Conservation (phyloP, 2,797 vertebrate species). For the Chromis chromis region DNA sequence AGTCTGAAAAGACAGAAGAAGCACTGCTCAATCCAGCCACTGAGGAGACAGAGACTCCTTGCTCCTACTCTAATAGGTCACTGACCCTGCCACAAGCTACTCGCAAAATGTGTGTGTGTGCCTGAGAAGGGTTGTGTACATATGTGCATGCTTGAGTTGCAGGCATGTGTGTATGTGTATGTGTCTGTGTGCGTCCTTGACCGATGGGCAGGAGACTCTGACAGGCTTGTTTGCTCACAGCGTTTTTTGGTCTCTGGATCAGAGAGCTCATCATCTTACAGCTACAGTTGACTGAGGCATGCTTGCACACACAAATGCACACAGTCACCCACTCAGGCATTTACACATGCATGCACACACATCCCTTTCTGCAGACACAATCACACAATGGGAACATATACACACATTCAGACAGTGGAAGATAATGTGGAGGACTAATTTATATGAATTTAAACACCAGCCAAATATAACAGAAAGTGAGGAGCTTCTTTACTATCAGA, state of each 20-base stretch:
- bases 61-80: constrained; percentile 65
- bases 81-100: constrained; percentile 67
- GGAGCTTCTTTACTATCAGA: constrained; percentile 27
- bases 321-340: constrained; percentile 19
- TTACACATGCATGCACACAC: constrained; percentile 31
- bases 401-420: constrained; percentile 28
- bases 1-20: constrained; percentile 42
- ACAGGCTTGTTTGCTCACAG: constrained; percentile 72
- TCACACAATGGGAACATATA: constrained; percentile 22
- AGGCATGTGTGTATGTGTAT: not conserved
- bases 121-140: constrained; percentile 58
- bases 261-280: constrained; percentile 75
- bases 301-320: constrained; percentile 4
- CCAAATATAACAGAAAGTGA: constrained; percentile 35
- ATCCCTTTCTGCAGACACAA: constrained; percentile 32
- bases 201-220: constrained; percentile 79
- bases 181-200: constrained; percentile 71
- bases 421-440: constrained; percentile 59
- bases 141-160: constrained; percentile 63
- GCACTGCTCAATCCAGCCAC: constrained; percentile 36
- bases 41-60: constrained; percentile 56
- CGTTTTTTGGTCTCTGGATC: constrained; percentile 72
- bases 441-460: constrained; percentile 56
- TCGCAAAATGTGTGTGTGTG: constrained; percentile 64
- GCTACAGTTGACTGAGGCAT: constrained; percentile 60